These are phyloP conservation scores for Pluvianellus socialis DNA, from an alignment of 2,113 vertebrate species.

Conservation along the genomic window DNA sequence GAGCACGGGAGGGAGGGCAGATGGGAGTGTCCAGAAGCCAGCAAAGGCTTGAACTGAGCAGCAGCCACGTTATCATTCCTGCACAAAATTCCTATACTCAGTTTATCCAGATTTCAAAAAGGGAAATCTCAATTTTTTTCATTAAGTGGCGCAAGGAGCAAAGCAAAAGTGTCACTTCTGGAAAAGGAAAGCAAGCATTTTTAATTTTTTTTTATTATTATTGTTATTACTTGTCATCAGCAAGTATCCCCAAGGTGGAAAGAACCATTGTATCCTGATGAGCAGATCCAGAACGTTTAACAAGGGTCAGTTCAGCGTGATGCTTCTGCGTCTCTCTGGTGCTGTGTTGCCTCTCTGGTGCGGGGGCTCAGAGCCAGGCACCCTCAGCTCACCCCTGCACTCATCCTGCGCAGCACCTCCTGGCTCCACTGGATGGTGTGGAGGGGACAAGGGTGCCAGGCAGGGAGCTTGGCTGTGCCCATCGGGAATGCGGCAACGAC, in stretches of 20 bases:
- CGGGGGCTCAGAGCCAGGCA: background rate
- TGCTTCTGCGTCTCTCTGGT: background rate
- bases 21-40: background rate
- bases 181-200: background rate
- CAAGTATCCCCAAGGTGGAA: background rate
- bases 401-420: background rate
- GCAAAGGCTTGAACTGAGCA: background rate
- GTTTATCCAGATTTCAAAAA: background rate
- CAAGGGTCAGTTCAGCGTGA: background rate
- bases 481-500: fast-evolving
- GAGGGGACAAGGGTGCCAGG: background rate
- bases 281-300: background rate
- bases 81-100: background rate
- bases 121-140: background rate
- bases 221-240: background rate
- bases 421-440: no score
- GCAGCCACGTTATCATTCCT: background rate
- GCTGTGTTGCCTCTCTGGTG: background rate
- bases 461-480: background rate
- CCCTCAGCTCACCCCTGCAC: background rate
- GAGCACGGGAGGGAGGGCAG: background rate
- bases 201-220: background rate
- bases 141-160: background rate
- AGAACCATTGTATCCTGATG: background rate
- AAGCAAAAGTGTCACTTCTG: background rate